Conservation (phyloP, 2,888 invertebrate species). For the Ctena decussata region DNA sequence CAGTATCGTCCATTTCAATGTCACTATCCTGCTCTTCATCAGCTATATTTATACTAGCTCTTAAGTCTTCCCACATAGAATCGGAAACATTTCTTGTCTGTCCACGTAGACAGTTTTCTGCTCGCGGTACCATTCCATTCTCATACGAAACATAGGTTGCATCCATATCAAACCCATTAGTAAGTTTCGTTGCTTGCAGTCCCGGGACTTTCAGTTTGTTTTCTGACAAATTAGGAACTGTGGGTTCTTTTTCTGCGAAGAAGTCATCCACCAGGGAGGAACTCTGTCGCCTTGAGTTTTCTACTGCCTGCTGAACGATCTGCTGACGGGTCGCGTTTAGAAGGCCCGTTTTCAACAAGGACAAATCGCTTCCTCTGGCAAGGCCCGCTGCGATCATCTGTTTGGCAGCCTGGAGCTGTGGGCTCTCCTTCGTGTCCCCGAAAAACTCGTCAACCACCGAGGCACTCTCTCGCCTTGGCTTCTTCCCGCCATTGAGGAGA, state of each 20-base stretch:
- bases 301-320: constrained; percentile 65
- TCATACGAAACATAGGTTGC: constrained; percentile 66
- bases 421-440: constrained; percentile 79
- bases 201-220: constrained; percentile 23
- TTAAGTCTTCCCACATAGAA: constrained; percentile 83
- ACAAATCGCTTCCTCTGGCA: constrained; percentile 48
- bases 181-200: constrained; percentile 50
- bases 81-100: constrained; percentile 57
- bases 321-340: constrained; percentile 67
- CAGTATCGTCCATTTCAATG: constrained; percentile 54
- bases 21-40: constrained; percentile 52
- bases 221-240: constrained; percentile 29
- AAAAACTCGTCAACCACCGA: constrained; percentile 91
- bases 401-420: constrained; percentile 70
- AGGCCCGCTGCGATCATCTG: constrained; percentile 66
- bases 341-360: constrained; percentile 65
- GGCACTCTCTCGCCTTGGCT: constrained; percentile 89
- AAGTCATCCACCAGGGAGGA: constrained; percentile 79
- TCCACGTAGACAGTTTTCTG: constrained; percentile 36
- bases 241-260: constrained; percentile 50
- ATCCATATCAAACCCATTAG: constrained; percentile 70
- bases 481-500: constrained; percentile 77
- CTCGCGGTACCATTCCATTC: constrained; percentile 36
- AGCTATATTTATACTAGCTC: constrained; percentile 76
- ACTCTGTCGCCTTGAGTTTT: constrained; percentile 70